phyloP scores from a whole-genome alignment of 2,113 vertebrate species.

The Lasiurus borealis region DNA sequence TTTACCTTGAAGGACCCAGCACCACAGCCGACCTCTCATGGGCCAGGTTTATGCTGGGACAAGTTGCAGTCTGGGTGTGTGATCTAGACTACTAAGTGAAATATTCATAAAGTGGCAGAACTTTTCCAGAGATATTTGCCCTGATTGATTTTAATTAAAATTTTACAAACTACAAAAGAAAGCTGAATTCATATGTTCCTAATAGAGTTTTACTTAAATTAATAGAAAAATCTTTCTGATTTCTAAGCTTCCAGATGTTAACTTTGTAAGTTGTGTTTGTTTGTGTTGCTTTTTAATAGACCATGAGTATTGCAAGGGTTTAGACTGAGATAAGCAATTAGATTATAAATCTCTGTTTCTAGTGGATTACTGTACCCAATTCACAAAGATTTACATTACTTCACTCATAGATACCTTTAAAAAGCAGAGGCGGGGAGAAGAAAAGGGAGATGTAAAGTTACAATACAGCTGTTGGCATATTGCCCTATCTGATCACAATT shows the following conservation, averaged over 20 bases:
- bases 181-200: not conserved
- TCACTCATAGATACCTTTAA: not conserved
- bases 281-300: slow-evolving; percentile 9
- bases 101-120: not conserved
- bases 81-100: not conserved
- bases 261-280: not conserved
- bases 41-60: too few relatives aligned
- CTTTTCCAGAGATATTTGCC: not conserved
- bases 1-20: not conserved
- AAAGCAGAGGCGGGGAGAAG: not conserved
- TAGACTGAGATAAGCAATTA: not conserved
- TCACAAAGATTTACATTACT: not conserved
- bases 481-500: not conserved
- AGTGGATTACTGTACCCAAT: not conserved
- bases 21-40: accelerated
- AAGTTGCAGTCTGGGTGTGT: accelerated
- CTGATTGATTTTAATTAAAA: not conserved
- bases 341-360: not conserved
- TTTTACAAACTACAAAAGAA: not conserved
- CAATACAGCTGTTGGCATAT: not conserved
- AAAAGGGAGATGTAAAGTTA: not conserved
- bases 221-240: not conserved
- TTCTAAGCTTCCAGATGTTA: not conserved
- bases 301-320: not conserved
- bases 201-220: not conserved